phyloP scores from a whole-genome alignment of 2,797 vertebrate genomes.

The Tangara arthus region DNA sequence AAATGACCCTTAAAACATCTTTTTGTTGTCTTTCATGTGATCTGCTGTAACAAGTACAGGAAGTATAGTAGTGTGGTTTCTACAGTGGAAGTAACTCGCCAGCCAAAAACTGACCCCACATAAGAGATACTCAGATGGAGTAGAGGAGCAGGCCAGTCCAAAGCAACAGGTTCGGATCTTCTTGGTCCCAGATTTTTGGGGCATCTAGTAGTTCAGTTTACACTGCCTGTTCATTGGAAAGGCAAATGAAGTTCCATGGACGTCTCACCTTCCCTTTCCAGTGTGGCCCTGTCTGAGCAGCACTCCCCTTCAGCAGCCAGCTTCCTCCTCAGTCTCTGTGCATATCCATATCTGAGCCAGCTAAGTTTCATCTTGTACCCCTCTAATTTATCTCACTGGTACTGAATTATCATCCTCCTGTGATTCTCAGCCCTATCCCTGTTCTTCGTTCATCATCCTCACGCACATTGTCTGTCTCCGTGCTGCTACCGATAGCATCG shows the following conservation, averaged over 20 bases:
- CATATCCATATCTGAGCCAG: not conserved
- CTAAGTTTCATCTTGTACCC: not conserved
- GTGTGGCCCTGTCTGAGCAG: rapidly evolving
- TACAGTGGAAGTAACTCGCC: rapidly evolving
- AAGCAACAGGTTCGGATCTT: not conserved
- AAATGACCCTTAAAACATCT: not conserved
- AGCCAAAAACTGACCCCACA: rapidly evolving
- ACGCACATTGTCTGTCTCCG: not conserved
- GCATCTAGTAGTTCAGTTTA: not conserved
- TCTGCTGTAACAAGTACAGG: not conserved
- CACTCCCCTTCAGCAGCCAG: not conserved
- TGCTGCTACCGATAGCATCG: not conserved
- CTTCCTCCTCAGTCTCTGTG: not conserved
- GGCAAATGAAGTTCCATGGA: not conserved
- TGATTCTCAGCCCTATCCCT: not conserved
- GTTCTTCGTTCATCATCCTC: not conserved
- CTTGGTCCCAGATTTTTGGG: not conserved
- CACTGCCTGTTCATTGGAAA: rapidly evolving
- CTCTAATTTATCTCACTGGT: constrained; percentile 15
- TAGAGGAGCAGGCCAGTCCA: not conserved
- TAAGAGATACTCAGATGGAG: not conserved
- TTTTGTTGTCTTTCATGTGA: not conserved
- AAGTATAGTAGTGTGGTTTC: not conserved
- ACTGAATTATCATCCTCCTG: not conserved
- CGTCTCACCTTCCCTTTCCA: not conserved